Evolutionary conservation across 2,888 invertebrate species (phyloP).

Genomic region (Cephus sareptanus): DNA sequence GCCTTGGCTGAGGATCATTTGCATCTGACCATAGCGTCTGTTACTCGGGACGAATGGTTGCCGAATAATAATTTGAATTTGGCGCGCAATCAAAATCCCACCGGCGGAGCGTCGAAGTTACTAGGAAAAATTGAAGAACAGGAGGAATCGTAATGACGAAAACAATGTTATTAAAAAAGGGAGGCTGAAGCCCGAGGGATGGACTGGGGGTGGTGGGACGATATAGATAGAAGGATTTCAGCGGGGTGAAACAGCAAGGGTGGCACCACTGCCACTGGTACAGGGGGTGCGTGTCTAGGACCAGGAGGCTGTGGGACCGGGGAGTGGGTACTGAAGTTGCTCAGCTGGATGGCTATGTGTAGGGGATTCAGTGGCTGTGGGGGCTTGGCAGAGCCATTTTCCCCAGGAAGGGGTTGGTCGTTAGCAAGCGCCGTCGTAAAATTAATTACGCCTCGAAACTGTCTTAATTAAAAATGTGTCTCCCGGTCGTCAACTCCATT

Average conservation of each 20-base stretch:
- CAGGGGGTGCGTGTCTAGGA: slow-evolving; percentile 3
- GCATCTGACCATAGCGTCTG: no score
- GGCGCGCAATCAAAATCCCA: no score
- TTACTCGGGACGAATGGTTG: no score
- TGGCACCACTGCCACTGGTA: background rate
- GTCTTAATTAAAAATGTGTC: slow-evolving; percentile 65
- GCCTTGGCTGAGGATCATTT: no score
- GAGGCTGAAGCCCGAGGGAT: background rate
- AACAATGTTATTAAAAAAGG: slow-evolving; percentile 1
- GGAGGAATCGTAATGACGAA: background rate
- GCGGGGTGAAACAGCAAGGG: background rate
- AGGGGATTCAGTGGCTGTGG: background rate
- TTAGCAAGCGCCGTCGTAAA: slow-evolving; percentile 56
- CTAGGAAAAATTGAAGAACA: no score
- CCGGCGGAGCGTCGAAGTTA: no score
- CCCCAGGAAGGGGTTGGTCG: slow-evolving; percentile 30
- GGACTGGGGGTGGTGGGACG: background rate
- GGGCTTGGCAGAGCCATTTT: background rate
- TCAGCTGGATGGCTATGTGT: no score
- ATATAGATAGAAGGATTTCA: background rate
- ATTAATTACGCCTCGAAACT: slow-evolving; percentile 63
- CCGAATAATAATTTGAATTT: no score
- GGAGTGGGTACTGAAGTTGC: slow-evolving; percentile 14
- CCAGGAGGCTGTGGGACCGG: slow-evolving; percentile 19
- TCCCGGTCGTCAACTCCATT: slow-evolving; percentile 46